These are phyloP conservation scores for Chloroceryle aenea DNA, from an alignment of 2,113 vertebrate genomes.

Conservation along the genomic window DNA sequence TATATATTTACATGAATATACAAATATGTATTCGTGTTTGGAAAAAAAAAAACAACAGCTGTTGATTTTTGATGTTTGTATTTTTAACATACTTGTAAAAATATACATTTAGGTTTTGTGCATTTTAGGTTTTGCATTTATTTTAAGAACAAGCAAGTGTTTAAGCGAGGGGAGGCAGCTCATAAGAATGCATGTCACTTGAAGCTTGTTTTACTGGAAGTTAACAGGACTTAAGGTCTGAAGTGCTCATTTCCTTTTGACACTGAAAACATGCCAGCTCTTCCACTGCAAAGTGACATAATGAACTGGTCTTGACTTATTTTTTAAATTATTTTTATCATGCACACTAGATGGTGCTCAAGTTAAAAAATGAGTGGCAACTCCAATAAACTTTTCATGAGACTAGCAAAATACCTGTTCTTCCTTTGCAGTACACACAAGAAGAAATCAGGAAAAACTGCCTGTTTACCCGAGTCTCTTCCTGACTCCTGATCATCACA, in stretches of 20 bases:
- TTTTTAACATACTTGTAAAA: not conserved
- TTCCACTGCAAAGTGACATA: not conserved
- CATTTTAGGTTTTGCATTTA: not conserved
- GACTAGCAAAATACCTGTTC: not conserved
- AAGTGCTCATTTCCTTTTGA: not conserved
- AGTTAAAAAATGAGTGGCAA: constrained; percentile 36
- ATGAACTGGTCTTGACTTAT: not conserved
- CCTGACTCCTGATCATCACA: not conserved
- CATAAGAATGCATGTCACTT: not conserved
- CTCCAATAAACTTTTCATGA: not conserved
- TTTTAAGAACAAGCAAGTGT: not conserved
- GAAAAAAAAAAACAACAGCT: not conserved
- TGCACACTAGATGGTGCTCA: constrained; percentile 69
- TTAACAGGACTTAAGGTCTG: not conserved
- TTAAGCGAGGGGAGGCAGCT: not conserved
- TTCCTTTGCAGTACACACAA: not conserved
- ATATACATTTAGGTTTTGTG: not conserved
- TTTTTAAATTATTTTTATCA: not conserved
- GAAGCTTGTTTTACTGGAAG: not conserved
- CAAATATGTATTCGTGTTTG: not conserved
- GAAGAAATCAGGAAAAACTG: not conserved
- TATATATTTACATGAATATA: not conserved
- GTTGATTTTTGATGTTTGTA: not conserved
- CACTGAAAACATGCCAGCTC: not conserved
- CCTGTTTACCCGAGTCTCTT: not conserved